These are phyloP conservation scores for Symphodus melops DNA, from an alignment of 2,113 vertebrate species.

Conservation along the genomic window DNA sequence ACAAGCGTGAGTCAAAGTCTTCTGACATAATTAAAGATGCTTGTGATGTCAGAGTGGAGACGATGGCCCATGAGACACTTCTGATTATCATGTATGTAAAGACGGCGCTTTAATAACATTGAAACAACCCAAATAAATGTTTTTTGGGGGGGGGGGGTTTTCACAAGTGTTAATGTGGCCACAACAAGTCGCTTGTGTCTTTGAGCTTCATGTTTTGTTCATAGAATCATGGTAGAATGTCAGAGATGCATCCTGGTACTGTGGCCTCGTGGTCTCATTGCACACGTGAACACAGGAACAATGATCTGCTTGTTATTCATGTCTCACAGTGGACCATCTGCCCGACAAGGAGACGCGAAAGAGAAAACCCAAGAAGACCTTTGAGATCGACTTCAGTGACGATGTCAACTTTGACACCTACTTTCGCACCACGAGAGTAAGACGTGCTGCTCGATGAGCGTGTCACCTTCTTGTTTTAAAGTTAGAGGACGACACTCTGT, in stretches of 20 bases:
- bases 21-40: neutral
- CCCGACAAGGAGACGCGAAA: slow-evolving; percentile 84
- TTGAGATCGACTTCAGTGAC: slow-evolving; percentile 89
- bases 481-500: neutral
- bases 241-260: too few relatives aligned
- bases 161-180: neutral
- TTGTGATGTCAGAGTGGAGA: too few relatives aligned
- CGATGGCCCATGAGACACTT: too few relatives aligned
- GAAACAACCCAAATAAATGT: too few relatives aligned
- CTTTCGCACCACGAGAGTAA: slow-evolving; percentile 89
- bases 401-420: slow-evolving; percentile 86
- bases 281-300: neutral
- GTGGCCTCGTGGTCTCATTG: too few relatives aligned
- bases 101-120: too few relatives aligned
- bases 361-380: slow-evolving; percentile 82
- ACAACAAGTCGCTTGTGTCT: too few relatives aligned
- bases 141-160: too few relatives aligned
- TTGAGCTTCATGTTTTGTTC: neutral
- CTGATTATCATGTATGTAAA: too few relatives aligned
- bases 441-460: neutral
- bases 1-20: slow-evolving; percentile 82
- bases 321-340: slow-evolving; percentile 79
- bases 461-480: neutral
- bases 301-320: neutral
- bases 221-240: too few relatives aligned